phyloP scores from a whole-genome alignment of 1,140 invertebrate species.

The Rhyzopertha dominica region DNA sequence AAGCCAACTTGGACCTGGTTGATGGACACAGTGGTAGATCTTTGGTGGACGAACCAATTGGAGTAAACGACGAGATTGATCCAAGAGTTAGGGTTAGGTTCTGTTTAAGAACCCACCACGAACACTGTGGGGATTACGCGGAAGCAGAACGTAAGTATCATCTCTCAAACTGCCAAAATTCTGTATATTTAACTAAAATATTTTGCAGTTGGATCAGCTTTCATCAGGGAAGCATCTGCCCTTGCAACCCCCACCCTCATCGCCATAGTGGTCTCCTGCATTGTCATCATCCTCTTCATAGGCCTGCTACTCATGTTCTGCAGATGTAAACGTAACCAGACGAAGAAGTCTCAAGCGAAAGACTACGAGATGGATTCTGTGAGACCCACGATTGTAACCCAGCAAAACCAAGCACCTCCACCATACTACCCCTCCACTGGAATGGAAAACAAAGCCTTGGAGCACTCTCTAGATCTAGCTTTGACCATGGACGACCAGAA shows the following conservation, averaged over 20 bases:
- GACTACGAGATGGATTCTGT: slow-evolving; percentile 85
- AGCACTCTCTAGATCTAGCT: slow-evolving; percentile 78
- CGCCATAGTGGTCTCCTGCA: slow-evolving; percentile 73
- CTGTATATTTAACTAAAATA: slow-evolving; percentile 15
- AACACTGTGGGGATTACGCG: slow-evolving; percentile 76
- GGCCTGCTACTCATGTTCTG: slow-evolving; percentile 78
- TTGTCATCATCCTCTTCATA: slow-evolving; percentile 72
- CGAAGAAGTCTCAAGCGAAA: slow-evolving; percentile 74
- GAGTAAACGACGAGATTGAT: slow-evolving; percentile 55
- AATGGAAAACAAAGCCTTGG: slow-evolving; percentile 85
- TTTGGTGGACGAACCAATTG: slow-evolving; percentile 48
- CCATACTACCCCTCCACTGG: slow-evolving; percentile 79
- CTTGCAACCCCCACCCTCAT: slow-evolving; percentile 73
- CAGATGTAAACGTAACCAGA: slow-evolving; percentile 75
- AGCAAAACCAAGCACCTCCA: slow-evolving; percentile 75
- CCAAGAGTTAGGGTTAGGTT: slow-evolving; percentile 69
- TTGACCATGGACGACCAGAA: slow-evolving; percentile 77
- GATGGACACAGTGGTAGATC: slow-evolving; percentile 47
- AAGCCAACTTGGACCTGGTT: slow-evolving; percentile 57
- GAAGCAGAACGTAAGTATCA: slow-evolving; percentile 71
- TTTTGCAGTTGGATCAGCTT: slow-evolving; percentile 68
- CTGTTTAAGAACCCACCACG: slow-evolving; percentile 68
- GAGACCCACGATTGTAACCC: slow-evolving; percentile 70
- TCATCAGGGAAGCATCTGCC: slow-evolving; percentile 70
- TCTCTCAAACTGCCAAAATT: not conserved